Percentiles rank a stretch among this genome's conserved stretches.
Evolutionary conservation across 2,113 vertebrate species (phyloP).

Genomic region (Gymnocephalus cernua): DNA sequence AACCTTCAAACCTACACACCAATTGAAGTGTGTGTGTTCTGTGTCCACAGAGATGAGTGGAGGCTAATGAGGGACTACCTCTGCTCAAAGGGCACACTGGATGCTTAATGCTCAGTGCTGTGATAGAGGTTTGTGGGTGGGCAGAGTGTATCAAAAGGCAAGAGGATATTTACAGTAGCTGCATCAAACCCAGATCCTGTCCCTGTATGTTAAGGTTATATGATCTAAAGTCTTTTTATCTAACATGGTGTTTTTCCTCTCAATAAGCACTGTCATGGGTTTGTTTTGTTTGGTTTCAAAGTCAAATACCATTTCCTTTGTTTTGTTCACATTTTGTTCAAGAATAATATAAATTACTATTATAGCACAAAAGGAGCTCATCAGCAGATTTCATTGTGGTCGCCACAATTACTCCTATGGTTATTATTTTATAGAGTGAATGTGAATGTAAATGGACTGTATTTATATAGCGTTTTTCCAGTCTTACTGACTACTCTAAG

Average conservation of each 20-base stretch:
- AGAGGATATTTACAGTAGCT: background rate
- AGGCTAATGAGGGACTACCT: constrained; percentile 60
- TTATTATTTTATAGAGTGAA: background rate
- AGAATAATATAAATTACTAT: no score
- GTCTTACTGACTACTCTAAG: no score
- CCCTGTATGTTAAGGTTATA: background rate
- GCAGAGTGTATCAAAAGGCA: constrained; percentile 11
- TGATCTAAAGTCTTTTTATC: no score
- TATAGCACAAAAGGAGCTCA: background rate
- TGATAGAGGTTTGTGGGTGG: constrained; percentile 33
- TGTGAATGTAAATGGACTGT: no score
- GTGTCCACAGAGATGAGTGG: constrained; percentile 53
- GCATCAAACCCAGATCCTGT: background rate
- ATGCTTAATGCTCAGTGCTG: constrained; percentile 25
- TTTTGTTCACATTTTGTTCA: no score
- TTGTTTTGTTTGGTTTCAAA: no score
- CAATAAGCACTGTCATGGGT: no score
- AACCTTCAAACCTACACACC: constrained; percentile 66
- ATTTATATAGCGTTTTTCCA: no score
- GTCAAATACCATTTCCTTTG: no score
- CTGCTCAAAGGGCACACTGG: constrained; percentile 31
- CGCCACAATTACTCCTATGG: background rate
- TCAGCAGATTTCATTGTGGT: background rate
- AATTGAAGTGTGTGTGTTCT: constrained; percentile 53
- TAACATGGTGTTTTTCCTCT: no score